A percentile compares a stretch with the other conserved stretches of the same genome.
phyloP scores from a whole-genome alignment of 2,888 invertebrate genomes.

The Pherbina coryleti region DNA sequence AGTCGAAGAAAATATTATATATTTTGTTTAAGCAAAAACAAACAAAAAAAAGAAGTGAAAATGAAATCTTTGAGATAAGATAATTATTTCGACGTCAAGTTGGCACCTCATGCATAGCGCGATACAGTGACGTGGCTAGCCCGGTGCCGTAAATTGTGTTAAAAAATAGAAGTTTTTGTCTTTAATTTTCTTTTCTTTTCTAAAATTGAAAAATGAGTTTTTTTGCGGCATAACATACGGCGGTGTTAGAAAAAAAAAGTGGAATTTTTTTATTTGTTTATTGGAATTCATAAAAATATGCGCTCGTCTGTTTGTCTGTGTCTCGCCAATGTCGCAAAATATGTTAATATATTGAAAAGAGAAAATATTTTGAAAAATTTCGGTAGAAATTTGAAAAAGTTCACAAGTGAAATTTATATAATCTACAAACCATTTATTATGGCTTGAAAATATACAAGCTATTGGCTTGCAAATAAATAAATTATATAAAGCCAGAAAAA shows the following conservation, averaged over 20 bases:
- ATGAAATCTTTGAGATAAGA: not conserved
- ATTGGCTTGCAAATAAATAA: not conserved
- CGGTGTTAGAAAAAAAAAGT: not conserved
- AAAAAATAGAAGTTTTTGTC: too few relatives aligned
- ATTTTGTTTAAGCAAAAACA: not conserved
- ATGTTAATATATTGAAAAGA: not conserved
- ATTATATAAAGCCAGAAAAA: not conserved
- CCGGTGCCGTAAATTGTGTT: too few relatives aligned
- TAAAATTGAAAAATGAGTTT: too few relatives aligned
- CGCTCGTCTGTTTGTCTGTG: not conserved
- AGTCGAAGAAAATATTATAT: not conserved
- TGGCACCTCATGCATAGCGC: not conserved
- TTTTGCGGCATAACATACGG: too few relatives aligned
- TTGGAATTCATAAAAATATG: not conserved
- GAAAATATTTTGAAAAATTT: not conserved
- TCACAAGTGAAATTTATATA: slow-evolving; percentile 7
- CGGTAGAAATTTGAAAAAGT: not conserved
- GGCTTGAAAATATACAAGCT: not conserved
- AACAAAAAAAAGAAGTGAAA: not conserved
- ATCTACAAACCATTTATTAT: not conserved
- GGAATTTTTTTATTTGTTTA: not conserved
- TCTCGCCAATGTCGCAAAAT: not conserved
- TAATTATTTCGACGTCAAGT: not conserved
- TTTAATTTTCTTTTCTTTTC: too few relatives aligned
- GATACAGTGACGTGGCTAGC: too few relatives aligned